Evolutionary conservation across 1,140 invertebrate genomes (phyloP), one percentile per base, ranked within the genome.

Genomic region (Drosophila leontia): DNA sequence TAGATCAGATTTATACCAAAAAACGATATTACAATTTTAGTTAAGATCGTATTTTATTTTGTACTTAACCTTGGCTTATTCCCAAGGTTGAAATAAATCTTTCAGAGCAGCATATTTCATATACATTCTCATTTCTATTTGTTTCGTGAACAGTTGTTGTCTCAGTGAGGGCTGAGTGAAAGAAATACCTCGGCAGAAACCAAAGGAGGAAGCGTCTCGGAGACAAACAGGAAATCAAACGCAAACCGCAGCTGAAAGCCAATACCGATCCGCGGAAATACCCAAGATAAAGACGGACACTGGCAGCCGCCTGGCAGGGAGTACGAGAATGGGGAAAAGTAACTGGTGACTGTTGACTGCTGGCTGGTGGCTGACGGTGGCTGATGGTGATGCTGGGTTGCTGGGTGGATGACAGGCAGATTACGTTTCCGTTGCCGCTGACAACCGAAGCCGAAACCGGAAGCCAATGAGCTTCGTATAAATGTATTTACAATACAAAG

Each of bases 161-260:
- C 53, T 37, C 41, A 64, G 58, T 23, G 12, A 15, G 23, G n/a
- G 23, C 41, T 41, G 57, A 41, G 45, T 55, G 62, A 69, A 60
- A 75, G 64, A 61, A 75, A 78, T 59, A 64, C 41, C 48, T 44
- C 26, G 11, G 5, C 61, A 26, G 47, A 44, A 53, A 78, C 23
- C 45, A 41, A 44, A 56, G 41, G 13, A 47, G 48, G 70, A 78
- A 80, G 59, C 61, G 65, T 75, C 41, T 83, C 63, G 56, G 74
- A 72, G 69, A 80, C 74, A 90, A 88, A 88, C 85, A 90, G 84
- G 84, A 88, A 88, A 83, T 75, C 85, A 84, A 90, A 78, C 78
- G 81, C 74, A 84, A 65, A 75, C 85, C 84, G 62, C 84, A 77
- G 50, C 72, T 75, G 67, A 70, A 82, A 82, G 68, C 42, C 81